Percentiles rank a stretch among this genome's conserved stretches.
Evolutionary conservation across 1,140 invertebrate species (phyloP).

Genomic region (Vollenhovia emeryi): DNA sequence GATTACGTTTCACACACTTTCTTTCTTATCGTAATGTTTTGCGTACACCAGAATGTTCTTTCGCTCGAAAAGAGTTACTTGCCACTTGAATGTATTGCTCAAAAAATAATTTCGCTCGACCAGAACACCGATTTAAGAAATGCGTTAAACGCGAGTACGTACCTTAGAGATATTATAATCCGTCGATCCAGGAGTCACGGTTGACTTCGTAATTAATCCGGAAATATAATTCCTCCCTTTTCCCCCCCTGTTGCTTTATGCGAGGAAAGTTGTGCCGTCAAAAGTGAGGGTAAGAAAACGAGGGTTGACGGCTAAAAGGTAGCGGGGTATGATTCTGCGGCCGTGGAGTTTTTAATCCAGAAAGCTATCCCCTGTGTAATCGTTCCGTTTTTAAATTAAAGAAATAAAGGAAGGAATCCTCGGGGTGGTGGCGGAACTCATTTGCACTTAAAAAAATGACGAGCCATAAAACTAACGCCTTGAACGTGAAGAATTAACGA

Average conservation of each 20-base stretch:
- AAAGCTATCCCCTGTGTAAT: slow-evolving; percentile 77
- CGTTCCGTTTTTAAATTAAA: slow-evolving; percentile 82
- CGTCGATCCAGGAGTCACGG: slow-evolving; percentile 38
- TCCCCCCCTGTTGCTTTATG: slow-evolving; percentile 44
- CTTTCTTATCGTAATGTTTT: background rate
- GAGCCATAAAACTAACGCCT: slow-evolving; percentile 84
- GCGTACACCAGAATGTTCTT: background rate
- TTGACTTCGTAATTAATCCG: slow-evolving; percentile 64
- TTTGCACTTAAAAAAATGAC: slow-evolving; percentile 85
- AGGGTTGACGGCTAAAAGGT: slow-evolving; percentile 63
- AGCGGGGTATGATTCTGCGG: slow-evolving; percentile 41
- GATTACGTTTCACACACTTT: background rate
- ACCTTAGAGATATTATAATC: background rate
- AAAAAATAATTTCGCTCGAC: background rate
- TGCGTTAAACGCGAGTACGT: background rate
- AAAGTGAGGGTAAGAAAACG: slow-evolving; percentile 58
- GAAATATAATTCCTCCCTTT: slow-evolving; percentile 55
- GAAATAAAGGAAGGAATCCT: slow-evolving; percentile 79
- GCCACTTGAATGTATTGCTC: background rate
- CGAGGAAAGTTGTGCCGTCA: slow-evolving; percentile 55
- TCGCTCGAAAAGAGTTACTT: background rate
- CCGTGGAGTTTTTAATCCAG: slow-evolving; percentile 78
- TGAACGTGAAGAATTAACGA: slow-evolving; percentile 77
- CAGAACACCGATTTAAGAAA: background rate
- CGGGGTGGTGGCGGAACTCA: slow-evolving; percentile 78